phyloP scores from a whole-genome alignment of 1,140 invertebrate genomes.

The Ectropis grisescens region DNA sequence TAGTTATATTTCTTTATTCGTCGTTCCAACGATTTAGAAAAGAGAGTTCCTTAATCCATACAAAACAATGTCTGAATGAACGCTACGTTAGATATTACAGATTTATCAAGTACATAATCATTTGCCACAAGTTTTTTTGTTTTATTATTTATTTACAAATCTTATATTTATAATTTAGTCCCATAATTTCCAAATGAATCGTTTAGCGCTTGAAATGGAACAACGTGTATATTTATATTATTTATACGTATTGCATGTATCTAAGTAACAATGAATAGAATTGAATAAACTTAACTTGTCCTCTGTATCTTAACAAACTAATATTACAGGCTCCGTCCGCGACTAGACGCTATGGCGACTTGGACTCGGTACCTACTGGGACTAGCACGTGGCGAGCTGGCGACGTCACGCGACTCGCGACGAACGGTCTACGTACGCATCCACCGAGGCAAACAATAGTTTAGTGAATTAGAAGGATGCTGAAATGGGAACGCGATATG shows the following conservation, averaged over 20 bases:
- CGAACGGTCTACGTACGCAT: too few species aligned
- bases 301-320: constrained; percentile 1
- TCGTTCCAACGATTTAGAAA: constrained; percentile 39
- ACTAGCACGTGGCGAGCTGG: too few species aligned
- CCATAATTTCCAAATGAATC: constrained; percentile 58
- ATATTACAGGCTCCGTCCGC: constrained; percentile 1
- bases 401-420: too few species aligned
- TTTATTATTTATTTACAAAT: constrained; percentile 62
- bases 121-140: constrained; percentile 62
- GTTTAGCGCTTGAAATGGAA: constrained; percentile 17
- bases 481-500: too few species aligned
- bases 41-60: constrained; percentile 41
- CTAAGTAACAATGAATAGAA: constrained; percentile 24
- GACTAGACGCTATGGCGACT: too few species aligned
- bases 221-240: not conserved
- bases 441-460: too few species aligned
- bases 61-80: constrained; percentile 52
- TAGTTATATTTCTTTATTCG: constrained; percentile 37
- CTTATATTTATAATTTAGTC: constrained; percentile 63
- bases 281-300: constrained; percentile 27
- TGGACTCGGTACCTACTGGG: too few species aligned
- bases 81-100: constrained; percentile 39
- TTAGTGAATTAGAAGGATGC: too few species aligned
- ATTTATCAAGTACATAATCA: constrained; percentile 62
- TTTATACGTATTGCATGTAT: too few species aligned